Evolutionary conservation across 2,113 vertebrate species (phyloP), one percentile per base, ranked within the genome.

Genomic region (Mirounga angustirostris): DNA sequence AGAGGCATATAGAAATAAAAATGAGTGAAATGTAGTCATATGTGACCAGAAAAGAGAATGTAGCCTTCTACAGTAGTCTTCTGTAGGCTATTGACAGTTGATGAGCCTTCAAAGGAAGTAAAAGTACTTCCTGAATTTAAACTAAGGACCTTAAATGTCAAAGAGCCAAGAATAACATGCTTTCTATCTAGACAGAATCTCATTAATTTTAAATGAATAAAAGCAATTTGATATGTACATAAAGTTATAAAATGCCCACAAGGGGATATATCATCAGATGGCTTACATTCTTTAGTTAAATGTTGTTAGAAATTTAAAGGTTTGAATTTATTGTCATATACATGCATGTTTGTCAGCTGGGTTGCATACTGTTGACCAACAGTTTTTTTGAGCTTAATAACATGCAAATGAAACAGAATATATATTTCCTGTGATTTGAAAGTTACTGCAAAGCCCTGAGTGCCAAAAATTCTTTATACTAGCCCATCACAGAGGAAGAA

Each of bases 111-210:
- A 91, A 94, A 93, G 50, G 40, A 90, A 88, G 26, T 40, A 79
- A 80, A 96, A 93, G 7, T 18, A 15, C 61, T 96, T 94, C 43
- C 81, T 93, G 56, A 84, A 96, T 97, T 94, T 97, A 69, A 90
- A 93, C n/a, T 52, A 93, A 83, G 46, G 10, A 74, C 78, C 28
- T 93, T 67, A 97, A 96, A 97, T 81, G 85, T 93, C 94, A 97
- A 86, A 56, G 43, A 96, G 71, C 71, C 52, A 80, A 95, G 50
- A 96, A 93, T 93, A 93, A 50, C 43, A 7, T 21, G 40, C 16
- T 40, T 96, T 92, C 90, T 79, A 24, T 46, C 7, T 61, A 76
- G 86, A 56, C 50, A 52, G 58, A 81, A 80, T 74, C 26, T 85
- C 81, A 88, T 96, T 97, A 84, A 91, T 89, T 89, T 94, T 94